phyloP scores from a whole-genome alignment of 2,113 vertebrate genomes.

The Grammomys surdaster region DNA sequence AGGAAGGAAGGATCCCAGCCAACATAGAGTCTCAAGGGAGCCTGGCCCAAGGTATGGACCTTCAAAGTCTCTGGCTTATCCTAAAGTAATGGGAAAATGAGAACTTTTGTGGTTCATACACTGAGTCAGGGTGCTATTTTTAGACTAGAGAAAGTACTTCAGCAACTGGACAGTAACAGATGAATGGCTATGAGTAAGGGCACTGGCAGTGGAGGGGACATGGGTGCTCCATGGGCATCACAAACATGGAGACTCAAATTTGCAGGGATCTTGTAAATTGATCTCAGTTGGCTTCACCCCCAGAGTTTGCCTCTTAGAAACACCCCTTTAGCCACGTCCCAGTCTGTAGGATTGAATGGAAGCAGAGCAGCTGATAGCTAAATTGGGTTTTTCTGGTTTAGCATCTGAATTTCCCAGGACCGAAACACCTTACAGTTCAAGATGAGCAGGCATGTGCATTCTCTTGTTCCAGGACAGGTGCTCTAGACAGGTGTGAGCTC shows the following conservation, averaged over 20 bases:
- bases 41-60: not conserved
- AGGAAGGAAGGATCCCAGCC: too few relatives aligned
- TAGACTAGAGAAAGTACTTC: not conserved
- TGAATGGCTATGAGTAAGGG: not conserved
- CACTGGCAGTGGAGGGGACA: not conserved
- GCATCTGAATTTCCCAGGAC: not conserved
- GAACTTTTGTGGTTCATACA: not conserved
- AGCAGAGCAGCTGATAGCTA: not conserved
- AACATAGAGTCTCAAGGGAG: not conserved
- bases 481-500: not conserved
- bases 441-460: too few relatives aligned
- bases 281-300: not conserved
- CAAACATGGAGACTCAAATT: not conserved
- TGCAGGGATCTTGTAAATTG: not conserved
- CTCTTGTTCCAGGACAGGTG: not conserved
- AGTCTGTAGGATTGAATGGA: rapidly evolving
- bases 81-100: not conserved
- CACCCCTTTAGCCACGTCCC: not conserved
- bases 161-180: not conserved
- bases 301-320: not conserved
- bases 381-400: not conserved
- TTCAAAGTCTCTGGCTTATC: not conserved
- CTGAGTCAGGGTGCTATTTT: not conserved
- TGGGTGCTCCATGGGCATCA: not conserved
- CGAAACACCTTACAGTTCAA: not conserved